These are phyloP conservation scores for Ectemnius continuus DNA, from an alignment of 2,888 invertebrate species.

Conservation along the genomic window DNA sequence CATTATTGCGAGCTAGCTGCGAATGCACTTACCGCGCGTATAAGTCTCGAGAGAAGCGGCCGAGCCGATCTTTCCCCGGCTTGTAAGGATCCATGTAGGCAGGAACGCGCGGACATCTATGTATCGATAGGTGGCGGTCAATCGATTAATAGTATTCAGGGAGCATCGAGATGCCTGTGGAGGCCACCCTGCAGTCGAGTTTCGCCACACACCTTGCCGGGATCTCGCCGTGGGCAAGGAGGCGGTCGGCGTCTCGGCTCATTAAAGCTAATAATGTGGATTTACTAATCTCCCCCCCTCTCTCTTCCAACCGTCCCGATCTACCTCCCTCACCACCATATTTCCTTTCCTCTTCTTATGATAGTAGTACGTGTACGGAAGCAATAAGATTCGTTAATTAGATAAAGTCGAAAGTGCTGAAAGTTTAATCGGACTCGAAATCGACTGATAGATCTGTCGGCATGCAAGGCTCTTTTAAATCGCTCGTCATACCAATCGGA, in stretches of 20 bases:
- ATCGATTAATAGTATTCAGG: conserved; percentile 65
- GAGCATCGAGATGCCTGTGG: conserved; percentile 53
- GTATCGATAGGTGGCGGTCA: conserved; percentile 44
- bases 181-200: conserved; percentile 70
- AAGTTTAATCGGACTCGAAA: no score
- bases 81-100: no score
- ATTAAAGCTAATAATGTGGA: conserved; percentile 76
- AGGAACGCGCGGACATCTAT: conserved; percentile 18
- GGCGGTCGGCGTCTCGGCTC: conserved; percentile 70
- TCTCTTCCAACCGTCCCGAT: conserved; percentile 49
- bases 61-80: no score
- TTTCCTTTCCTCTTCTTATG: conserved; percentile 11
- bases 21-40: conserved; percentile 56
- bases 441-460: no score
- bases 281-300: conserved; percentile 70
- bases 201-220: conserved; percentile 70
- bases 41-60: no score
- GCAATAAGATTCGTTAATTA: no score
- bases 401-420: no score
- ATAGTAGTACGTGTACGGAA: no score
- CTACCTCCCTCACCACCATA: conserved; percentile 22
- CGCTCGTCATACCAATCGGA: background rate
- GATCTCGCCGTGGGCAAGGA: conserved; percentile 67
- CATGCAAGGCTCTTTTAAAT: no score
- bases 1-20: conserved; percentile 70